phyloP scores from a whole-genome alignment of 2,797 vertebrate species.

The Orestias chungarensis region DNA sequence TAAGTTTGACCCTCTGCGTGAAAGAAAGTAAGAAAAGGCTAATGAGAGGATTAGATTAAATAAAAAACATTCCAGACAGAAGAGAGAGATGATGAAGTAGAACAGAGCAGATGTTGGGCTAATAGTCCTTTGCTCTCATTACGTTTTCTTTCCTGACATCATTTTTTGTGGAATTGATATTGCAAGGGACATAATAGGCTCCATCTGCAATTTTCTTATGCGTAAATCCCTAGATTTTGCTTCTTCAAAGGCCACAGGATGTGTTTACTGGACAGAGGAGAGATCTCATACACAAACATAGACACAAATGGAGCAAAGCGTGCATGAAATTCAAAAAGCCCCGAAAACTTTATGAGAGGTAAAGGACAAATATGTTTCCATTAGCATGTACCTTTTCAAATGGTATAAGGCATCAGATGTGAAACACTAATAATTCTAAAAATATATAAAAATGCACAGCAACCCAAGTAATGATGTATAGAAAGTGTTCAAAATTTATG shows the following conservation, averaged over 20 bases:
- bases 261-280: conserved; percentile 36
- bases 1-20: conserved; percentile 7
- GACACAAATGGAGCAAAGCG: conserved; percentile 40
- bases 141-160: conserved; percentile 63
- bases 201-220: conserved; percentile 65
- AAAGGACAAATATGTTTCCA: conserved; percentile 55
- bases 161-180: conserved; percentile 74
- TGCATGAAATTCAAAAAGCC: conserved; percentile 61
- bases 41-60: conserved; percentile 45
- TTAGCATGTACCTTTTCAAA: conserved; percentile 35
- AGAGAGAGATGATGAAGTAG: conserved; percentile 29
- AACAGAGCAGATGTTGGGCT: conserved; percentile 63
- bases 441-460: not conserved
- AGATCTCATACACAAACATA: conserved; percentile 19
- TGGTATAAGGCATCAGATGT: conserved; percentile 38
- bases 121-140: conserved; percentile 67
- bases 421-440: not conserved
- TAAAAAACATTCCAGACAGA: conserved; percentile 37
- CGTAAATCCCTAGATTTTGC: conserved; percentile 64
- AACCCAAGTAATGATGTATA: not conserved
- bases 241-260: conserved; percentile 63
- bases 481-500: too few relatives aligned
- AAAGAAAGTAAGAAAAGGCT: conserved; percentile 23
- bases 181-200: conserved; percentile 67
- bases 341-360: conserved; percentile 58